A percentile compares a stretch with the other conserved stretches of the same genome.
These are phyloP conservation scores for Sebastes matsubarae DNA, from an alignment of 2,797 vertebrate species.

Conservation along the genomic window DNA sequence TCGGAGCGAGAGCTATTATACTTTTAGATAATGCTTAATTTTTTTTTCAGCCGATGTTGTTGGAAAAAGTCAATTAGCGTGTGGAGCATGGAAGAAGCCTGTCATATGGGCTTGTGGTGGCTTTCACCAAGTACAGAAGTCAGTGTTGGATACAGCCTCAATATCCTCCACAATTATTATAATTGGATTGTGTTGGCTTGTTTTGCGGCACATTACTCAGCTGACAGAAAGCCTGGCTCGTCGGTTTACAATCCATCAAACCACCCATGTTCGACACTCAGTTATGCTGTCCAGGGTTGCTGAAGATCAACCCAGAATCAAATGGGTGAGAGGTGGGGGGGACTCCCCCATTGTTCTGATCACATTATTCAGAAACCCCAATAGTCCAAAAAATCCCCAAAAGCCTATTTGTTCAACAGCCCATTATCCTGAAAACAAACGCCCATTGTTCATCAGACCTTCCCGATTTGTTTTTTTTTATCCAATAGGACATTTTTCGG, in stretches of 20 bases:
- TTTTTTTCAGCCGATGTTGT: neutral
- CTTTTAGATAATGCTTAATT: neutral
- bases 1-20: neutral
- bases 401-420: neutral
- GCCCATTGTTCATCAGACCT: neutral
- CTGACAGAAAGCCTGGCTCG: neutral
- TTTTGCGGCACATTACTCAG: neutral
- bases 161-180: neutral
- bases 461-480: too few species aligned
- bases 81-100: neutral
- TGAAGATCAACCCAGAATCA: neutral
- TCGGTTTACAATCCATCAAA: neutral
- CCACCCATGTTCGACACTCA: neutral
- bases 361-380: neutral
- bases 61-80: neutral
- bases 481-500: too few species aligned
- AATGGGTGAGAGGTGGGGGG: neutral
- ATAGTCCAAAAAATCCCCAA: neutral
- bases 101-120: neutral
- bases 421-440: neutral
- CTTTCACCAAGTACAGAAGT: neutral
- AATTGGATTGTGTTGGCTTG: neutral
- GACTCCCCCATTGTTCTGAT: neutral
- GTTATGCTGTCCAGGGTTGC: neutral
- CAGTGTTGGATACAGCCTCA: neutral